Base-by-base conservation (phyloP, 2,888 invertebrate genomes). In the Furcula furcula region DNA sequence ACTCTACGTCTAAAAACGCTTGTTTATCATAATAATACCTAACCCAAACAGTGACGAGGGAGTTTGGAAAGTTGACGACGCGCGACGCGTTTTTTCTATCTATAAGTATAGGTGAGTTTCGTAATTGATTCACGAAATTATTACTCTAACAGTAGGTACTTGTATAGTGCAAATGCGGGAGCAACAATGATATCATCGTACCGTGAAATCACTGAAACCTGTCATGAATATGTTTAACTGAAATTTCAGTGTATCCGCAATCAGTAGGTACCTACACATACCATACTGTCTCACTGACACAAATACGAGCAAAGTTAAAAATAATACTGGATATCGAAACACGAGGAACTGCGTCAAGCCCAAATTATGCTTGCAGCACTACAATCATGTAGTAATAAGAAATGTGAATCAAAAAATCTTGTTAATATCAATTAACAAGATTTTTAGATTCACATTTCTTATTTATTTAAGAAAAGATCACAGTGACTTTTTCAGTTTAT, bases 251-350 rank as follows among this genome's bases (percentile, higher is more conserved):
- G 40, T 46, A 49, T 42, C 29, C 44, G 45, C 49, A 56, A 31
- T n/a, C 46, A 45, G 49, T 46, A 39, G 34, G 16, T 32, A 19
- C 39, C n/a, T n/a, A n/a, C n/a, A n/a, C n/a, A n/a, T n/a, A n/a
- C n/a, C n/a, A 40, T 36, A 27, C 41, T 37, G 44, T 34, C 47
- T 47, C 44, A 55, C 68, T 64, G 74, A 72, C 72, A 71, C 65
- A 61, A 65, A 70, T 71, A 67, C 64, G 51, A 45, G 42, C 45
- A 28, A 48, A 50, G 65, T 61, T 70, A 68, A 64, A 72, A 71
- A 73, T 71, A 71, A 59, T 47, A 52, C 54, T 22, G 46, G 40
- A 57, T 59, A 56, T 54, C 58, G 55, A 55, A 58, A 67, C 56
- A 54, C 52, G 48, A 32, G 46, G 45, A 56, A 47, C 46, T 40